Conservation (phyloP, 2,797 vertebrate species). For the Cheirogaleus major region DNA sequence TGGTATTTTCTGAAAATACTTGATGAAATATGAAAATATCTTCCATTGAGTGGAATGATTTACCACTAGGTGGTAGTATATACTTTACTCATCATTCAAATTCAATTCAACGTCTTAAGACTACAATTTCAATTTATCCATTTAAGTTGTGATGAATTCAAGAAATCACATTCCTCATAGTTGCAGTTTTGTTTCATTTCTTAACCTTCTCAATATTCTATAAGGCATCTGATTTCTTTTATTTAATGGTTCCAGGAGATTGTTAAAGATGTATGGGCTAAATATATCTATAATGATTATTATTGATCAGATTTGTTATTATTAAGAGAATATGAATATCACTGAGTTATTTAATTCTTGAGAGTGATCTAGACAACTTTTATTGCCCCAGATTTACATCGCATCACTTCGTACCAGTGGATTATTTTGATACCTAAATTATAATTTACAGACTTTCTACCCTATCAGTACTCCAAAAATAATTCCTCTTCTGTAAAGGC, state of each 20-base stretch:
- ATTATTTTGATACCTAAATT: not conserved
- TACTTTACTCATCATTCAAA: not conserved
- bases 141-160: not conserved
- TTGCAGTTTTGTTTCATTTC: not conserved
- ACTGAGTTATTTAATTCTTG: not conserved
- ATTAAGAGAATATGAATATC: not conserved
- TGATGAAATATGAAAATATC: not conserved
- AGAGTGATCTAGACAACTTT: not conserved
- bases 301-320: not conserved
- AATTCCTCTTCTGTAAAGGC: not conserved
- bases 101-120: not conserved
- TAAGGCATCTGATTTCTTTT: not conserved
- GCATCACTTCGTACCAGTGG: accelerated
- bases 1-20: not conserved
- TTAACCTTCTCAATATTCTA: not conserved
- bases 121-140: not conserved
- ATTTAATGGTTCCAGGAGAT: not conserved
- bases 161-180: not conserved
- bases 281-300: not conserved
- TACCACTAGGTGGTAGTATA: conserved; percentile 9
- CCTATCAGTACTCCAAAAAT: not conserved
- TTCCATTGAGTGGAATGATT: not conserved
- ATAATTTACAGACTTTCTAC: not conserved
- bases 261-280: not conserved
- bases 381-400: not conserved